These are phyloP conservation scores for Indri indri DNA, from an alignment of 2,113 vertebrate genomes.

Conservation along the genomic window DNA sequence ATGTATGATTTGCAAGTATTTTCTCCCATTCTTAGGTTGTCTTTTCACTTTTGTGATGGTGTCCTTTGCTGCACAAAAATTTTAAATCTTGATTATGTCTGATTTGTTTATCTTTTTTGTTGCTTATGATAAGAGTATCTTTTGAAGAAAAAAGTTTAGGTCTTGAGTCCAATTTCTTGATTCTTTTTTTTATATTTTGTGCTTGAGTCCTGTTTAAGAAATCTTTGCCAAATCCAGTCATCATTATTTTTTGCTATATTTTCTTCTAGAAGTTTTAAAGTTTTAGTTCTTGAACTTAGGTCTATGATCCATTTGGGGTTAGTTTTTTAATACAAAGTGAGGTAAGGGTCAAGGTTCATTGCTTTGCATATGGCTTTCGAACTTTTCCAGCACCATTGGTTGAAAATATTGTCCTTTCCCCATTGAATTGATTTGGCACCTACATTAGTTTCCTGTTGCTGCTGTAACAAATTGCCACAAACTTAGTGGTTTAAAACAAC, in stretches of 20 bases:
- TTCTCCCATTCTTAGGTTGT: no score
- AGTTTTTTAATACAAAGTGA: not conserved
- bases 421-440: no score
- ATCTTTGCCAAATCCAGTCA: not conserved
- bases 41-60: not conserved
- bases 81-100: not conserved
- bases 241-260: not conserved
- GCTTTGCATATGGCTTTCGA: not conserved
- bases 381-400: not conserved
- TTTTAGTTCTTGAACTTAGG: not conserved
- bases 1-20: not conserved
- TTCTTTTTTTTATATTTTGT: not conserved
- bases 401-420: not conserved
- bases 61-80: not conserved
- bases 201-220: not conserved
- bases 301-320: not conserved
- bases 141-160: not conserved
- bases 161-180: not conserved
- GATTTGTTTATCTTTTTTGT: not conserved
- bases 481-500: no score
- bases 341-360: not conserved
- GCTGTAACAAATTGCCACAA: no score
- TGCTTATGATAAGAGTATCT: not conserved
- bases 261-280: not conserved
- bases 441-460: no score